Evolutionary conservation across 1,140 invertebrate genomes (phyloP).

Genomic region (Heliconius himera): DNA sequence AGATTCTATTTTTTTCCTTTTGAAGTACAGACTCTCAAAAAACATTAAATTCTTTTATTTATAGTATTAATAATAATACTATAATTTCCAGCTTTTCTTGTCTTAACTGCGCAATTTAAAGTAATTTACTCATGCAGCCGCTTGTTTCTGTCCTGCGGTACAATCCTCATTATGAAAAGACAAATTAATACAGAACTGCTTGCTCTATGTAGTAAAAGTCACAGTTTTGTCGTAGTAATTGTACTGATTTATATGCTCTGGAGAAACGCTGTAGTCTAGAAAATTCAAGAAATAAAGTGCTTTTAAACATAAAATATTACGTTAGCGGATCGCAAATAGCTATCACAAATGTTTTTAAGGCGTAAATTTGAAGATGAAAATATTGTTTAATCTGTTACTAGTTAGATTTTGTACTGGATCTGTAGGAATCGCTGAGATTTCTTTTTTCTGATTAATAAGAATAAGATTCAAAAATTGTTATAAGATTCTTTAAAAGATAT

Average conservation of each 20-base stretch:
- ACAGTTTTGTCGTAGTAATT: constrained; percentile 17
- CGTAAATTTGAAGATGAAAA: no score
- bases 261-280: not conserved
- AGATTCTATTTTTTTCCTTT: no score
- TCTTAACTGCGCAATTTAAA: not conserved
- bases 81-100: not conserved
- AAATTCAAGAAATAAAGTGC: constrained; percentile 1
- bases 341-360: no score
- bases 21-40: no score
- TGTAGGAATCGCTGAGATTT: no score
- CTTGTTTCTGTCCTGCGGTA: not conserved
- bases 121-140: not conserved
- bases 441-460: no score
- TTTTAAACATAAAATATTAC: not conserved
- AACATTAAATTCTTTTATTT: no score
- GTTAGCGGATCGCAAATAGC: not conserved
- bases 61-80: not conserved
- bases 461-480: no score
- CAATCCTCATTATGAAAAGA: constrained; percentile 5
- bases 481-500: no score
- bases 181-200: constrained; percentile 16
- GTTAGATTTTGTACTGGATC: no score
- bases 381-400: no score
- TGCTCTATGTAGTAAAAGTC: constrained; percentile 1
- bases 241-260: constrained; percentile 5